These are phyloP conservation scores for Xerus rutilus DNA, from an alignment of 2,797 vertebrate genomes.

Conservation along the genomic window DNA sequence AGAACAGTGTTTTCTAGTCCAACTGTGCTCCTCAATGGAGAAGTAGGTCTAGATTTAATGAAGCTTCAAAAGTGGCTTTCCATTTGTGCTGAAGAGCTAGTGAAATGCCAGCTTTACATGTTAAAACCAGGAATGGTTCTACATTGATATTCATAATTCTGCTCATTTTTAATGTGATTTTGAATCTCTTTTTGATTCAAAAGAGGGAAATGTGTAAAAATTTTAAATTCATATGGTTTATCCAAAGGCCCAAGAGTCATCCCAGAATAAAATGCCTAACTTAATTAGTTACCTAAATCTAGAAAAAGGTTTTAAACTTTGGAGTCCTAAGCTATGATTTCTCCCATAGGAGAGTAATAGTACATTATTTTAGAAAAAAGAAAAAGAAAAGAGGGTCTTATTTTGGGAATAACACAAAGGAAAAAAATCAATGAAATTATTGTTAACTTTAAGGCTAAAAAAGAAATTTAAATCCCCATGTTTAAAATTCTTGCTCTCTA, in stretches of 20 bases:
- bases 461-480: background rate
- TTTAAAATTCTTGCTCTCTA: slow-evolving; percentile 43
- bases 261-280: background rate
- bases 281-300: background rate
- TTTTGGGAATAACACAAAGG: background rate
- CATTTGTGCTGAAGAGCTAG: background rate
- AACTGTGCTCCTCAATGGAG: background rate
- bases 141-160: background rate
- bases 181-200: background rate
- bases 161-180: background rate
- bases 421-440: background rate
- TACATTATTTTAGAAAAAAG: background rate
- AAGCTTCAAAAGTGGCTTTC: background rate
- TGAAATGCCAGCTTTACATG: background rate
- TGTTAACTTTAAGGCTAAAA: background rate
- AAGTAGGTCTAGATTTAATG: background rate
- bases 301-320: background rate
- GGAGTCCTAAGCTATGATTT: background rate
- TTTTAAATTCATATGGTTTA: background rate
- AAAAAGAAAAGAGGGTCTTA: background rate
- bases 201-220: background rate
- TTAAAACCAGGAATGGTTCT: background rate
- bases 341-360: background rate
- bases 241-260: background rate
- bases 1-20: background rate